A percentile compares a stretch with the other conserved stretches of the same genome.
phyloP scores from a whole-genome alignment of 2,888 invertebrate species.

The Alsophila aescularia region DNA sequence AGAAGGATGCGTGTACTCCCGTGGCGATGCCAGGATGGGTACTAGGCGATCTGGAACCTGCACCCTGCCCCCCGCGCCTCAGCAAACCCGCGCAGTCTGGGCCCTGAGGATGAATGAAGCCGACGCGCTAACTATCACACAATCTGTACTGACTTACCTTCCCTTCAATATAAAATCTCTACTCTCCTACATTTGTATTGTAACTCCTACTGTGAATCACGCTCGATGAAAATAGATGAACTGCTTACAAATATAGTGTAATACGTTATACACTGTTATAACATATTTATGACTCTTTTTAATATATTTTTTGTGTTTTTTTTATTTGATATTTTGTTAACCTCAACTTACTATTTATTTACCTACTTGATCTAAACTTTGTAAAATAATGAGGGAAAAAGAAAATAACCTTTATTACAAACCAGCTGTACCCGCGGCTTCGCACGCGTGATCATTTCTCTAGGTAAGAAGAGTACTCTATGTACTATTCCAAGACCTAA shows the following conservation, averaged over 20 bases:
- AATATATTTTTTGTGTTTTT: slow-evolving; percentile 18
- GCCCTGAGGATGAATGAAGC: slow-evolving; percentile 72
- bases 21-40: slow-evolving; percentile 55
- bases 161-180: slow-evolving; percentile 63
- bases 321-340: no score
- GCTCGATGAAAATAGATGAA: slow-evolving; percentile 72
- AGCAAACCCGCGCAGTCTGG: slow-evolving; percentile 71
- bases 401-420: no score
- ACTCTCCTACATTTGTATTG: slow-evolving; percentile 65
- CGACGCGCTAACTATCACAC: slow-evolving; percentile 5
- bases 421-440: no score
- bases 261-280: slow-evolving; percentile 36
- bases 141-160: slow-evolving; percentile 43
- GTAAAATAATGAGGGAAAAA: no score
- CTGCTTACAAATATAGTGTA: slow-evolving; percentile 58
- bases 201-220: slow-evolving; percentile 67
- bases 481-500: no score
- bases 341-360: no score
- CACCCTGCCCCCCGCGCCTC: slow-evolving; percentile 42
- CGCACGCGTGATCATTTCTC: no score
- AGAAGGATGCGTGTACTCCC: slow-evolving; percentile 42
- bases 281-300: slow-evolving; percentile 21
- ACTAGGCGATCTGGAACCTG: slow-evolving; percentile 67
- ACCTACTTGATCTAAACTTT: no score
- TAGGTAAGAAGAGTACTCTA: no score